Percentiles rank a stretch among this genome's conserved stretches.
Evolutionary conservation across 2,888 invertebrate species (phyloP).

Genomic region (Hylaea fasciaria): DNA sequence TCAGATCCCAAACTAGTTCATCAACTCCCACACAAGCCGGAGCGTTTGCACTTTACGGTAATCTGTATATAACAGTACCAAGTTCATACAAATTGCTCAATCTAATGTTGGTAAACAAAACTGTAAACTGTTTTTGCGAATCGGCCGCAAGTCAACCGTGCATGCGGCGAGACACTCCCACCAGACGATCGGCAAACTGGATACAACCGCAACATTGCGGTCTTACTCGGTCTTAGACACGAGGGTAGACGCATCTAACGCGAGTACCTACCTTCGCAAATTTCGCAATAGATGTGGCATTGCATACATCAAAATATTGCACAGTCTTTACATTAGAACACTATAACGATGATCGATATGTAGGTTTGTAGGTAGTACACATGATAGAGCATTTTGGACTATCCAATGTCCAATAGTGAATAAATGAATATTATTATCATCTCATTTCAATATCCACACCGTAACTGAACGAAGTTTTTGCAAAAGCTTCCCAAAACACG

Average conservation of each 20-base stretch:
- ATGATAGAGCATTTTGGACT: too few species aligned
- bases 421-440: too few species aligned
- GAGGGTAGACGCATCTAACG: background rate
- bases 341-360: too few species aligned
- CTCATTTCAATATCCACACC: too few species aligned
- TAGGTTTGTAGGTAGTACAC: too few species aligned
- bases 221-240: background rate
- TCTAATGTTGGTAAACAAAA: slow-evolving; percentile 19
- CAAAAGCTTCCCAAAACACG: too few species aligned
- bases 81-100: slow-evolving; percentile 3
- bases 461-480: too few species aligned
- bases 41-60: too few species aligned
- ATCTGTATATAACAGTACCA: too few species aligned
- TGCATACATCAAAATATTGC: background rate
- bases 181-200: slow-evolving; percentile 36
- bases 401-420: too few species aligned
- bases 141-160: slow-evolving; percentile 32
- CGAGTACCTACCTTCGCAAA: slow-evolving; percentile 1
- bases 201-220: slow-evolving; percentile 33
- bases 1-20: background rate
- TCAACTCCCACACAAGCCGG: background rate
- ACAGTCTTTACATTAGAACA: background rate
- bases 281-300: background rate
- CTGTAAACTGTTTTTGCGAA: slow-evolving; percentile 22
- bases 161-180: slow-evolving; percentile 20